Evolutionary conservation across 2,797 vertebrate species (phyloP), one percentile per base, ranked within the genome.

Genomic region (Silurus aristotelis): DNA sequence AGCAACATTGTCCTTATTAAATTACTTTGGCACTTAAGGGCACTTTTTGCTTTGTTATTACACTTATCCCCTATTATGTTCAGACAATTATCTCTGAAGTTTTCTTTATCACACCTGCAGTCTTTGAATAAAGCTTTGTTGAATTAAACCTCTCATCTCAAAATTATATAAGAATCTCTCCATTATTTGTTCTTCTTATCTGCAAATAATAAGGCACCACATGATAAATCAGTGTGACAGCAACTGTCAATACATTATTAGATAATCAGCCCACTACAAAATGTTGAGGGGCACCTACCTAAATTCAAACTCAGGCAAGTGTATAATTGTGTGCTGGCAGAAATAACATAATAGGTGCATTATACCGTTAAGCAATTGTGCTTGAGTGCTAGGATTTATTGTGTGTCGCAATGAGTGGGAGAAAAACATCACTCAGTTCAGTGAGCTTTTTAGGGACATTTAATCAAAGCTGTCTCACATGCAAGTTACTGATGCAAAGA

Each of bases 321-420:
- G 73, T 73, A 27, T 68, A 70, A 58, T 13, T 86, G 58, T 60
- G 63, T 72, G 43, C 79, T 67, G 80, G 79, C 25, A 86, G 84
- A 84, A 86, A 83, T 80, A 76, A 75, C 43, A 76, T 64, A 80
- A 84, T 3, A 20, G 79, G 52, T 84, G 48, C 81, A 85, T 85
- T 46, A 60, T 55, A 84, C 68, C 31, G 63, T 80, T 89, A 19
- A 81, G 76, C 73, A 84, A 80, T 87, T 85, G 55, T 85, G 27
- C 60, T 60, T 38, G 61, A 83, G 63, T 76, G 71, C 61, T 77
- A 9, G 79, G 12, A 81, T 77, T 85, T 81, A 67, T 56, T 46
- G 27, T 63, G 15, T 56, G 25, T 67, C 72, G 83, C 80, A 85
- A 81, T 73, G 22, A 43, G 80, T 55, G 67, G 48, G 72, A 66